These are phyloP conservation scores for Xenus cinereus DNA, from an alignment of 2,113 vertebrate genomes.

Conservation along the genomic window DNA sequence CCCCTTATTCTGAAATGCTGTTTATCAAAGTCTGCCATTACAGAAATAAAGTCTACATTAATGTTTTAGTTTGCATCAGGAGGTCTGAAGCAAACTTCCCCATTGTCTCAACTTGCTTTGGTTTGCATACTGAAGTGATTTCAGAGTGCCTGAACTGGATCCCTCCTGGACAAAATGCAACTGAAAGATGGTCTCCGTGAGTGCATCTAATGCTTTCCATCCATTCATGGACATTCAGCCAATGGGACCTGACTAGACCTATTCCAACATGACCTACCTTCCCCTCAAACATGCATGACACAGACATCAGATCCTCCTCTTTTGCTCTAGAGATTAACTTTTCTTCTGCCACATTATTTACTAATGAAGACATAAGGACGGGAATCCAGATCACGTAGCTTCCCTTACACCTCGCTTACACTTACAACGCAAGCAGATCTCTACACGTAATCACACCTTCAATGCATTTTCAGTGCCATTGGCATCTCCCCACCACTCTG, in stretches of 20 bases:
- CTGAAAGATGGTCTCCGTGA: neutral
- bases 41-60: neutral
- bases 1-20: neutral
- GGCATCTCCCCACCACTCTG: neutral
- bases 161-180: neutral
- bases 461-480: neutral
- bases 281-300: neutral
- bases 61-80: neutral
- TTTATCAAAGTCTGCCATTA: neutral
- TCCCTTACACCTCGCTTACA: neutral
- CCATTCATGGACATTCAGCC: neutral
- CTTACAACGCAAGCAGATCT: neutral
- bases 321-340: neutral
- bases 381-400: neutral
- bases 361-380: neutral
- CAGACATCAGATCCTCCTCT: neutral
- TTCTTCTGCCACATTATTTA: neutral
- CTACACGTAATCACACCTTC: neutral
- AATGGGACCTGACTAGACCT: neutral
- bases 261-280: neutral
- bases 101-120: neutral
- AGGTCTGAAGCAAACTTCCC: neutral
- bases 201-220: neutral
- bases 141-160: neutral
- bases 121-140: neutral